Percentiles rank a stretch among this genome's conserved stretches.
Conservation (phyloP, 2,797 vertebrate species). For the Melanotaenia maccullochi region DNA sequence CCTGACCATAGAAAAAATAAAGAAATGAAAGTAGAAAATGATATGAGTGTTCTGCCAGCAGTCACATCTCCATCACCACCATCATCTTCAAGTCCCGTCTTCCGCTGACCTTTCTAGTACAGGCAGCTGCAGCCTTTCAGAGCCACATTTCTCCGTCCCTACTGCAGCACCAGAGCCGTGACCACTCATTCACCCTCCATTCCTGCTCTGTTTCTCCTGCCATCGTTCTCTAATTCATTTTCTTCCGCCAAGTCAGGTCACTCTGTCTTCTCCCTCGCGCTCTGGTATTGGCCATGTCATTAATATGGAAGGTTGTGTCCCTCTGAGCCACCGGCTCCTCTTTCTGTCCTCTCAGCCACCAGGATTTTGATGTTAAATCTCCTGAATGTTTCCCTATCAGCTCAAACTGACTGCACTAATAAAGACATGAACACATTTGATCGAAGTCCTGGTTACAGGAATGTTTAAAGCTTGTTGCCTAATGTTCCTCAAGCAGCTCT, state of each 20-base stretch:
- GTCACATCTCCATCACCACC: not conserved
- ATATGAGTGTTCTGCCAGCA: not conserved
- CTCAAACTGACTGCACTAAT: slow-evolving; percentile 18
- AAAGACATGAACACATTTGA: slow-evolving; percentile 21
- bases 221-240: slow-evolving; percentile 64
- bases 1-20: too few species aligned
- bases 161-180: slow-evolving; percentile 52
- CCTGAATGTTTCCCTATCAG: slow-evolving; percentile 12
- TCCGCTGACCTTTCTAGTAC: slow-evolving; percentile 37
- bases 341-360: slow-evolving; percentile 15
- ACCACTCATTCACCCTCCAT: slow-evolving; percentile 51
- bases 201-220: slow-evolving; percentile 28
- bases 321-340: slow-evolving; percentile 40
- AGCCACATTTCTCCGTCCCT: slow-evolving; percentile 56
- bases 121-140: slow-evolving; percentile 63
- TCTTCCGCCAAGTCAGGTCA: slow-evolving; percentile 64
- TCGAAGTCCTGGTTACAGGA: slow-evolving; percentile 3
- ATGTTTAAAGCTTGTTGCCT: slow-evolving; percentile 8
- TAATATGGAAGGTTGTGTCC: slow-evolving; percentile 56
- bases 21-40: not conserved
- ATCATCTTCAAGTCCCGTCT: slow-evolving; percentile 24
- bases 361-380: slow-evolving; percentile 14
- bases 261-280: slow-evolving; percentile 21
- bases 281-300: slow-evolving; percentile 40
- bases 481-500: slow-evolving; percentile 1